phyloP scores from a whole-genome alignment of 2,888 invertebrate genomes.

The Metallyticus violacea region DNA sequence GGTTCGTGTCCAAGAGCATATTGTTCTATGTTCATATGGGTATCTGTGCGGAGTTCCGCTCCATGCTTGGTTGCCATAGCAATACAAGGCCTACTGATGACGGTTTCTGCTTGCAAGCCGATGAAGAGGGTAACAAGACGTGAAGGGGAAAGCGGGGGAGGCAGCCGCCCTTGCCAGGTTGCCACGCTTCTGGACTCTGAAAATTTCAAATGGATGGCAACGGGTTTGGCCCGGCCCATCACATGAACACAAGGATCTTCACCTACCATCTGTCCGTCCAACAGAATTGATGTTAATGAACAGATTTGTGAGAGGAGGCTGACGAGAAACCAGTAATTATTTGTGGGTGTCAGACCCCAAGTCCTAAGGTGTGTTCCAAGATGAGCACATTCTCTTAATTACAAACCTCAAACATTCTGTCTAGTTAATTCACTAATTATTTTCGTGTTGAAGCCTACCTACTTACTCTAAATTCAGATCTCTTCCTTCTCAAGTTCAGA shows the following conservation, averaged over 20 bases:
- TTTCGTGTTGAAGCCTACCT: too few relatives aligned
- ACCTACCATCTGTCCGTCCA: not conserved
- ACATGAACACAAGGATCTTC: not conserved
- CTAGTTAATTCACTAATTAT: too few relatives aligned
- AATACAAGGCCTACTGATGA: not conserved
- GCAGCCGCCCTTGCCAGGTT: not conserved
- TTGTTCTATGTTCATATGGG: too few relatives aligned
- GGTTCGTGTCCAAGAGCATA: not conserved
- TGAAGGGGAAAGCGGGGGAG: not conserved
- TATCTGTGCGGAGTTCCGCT: not conserved
- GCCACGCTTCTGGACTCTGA: not conserved
- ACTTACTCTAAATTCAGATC: too few relatives aligned
- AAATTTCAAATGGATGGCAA: not conserved
- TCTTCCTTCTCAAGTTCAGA: too few relatives aligned
- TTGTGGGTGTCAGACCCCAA: not conserved
- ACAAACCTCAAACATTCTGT: too few relatives aligned
- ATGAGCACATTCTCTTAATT: too few relatives aligned
- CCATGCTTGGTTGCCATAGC: not conserved
- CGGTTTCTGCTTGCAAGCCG: not conserved
- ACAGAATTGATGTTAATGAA: not conserved
- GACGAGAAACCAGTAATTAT: not conserved
- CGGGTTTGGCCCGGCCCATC: not conserved
- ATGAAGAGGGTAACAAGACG: not conserved
- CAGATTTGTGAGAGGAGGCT: not conserved
- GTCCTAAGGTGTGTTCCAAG: too few relatives aligned